Base-by-base conservation (phyloP, 2,113 vertebrate genomes). In the Epinephelus moara region DNA sequence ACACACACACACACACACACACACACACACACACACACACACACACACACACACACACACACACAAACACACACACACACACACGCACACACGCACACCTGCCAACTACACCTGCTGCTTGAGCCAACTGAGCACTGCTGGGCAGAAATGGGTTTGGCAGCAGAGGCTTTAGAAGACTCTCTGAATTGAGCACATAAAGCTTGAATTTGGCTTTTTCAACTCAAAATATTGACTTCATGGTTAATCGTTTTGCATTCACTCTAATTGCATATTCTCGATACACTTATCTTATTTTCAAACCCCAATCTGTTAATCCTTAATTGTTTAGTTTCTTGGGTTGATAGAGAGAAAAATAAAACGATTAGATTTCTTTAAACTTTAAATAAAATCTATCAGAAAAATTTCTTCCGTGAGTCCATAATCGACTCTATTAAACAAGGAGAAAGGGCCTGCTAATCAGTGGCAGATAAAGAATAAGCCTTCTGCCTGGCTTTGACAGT, bases 41-140 rank as follows among this genome's bases (percentile, higher is more conserved):
- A 49, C 27, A 64, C 52, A 64, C 53, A 59, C 25, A 71, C 62
- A 76, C 72, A 71, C 90, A 93, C 87, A 70, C 68, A 80, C 71
- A 74, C 88, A 93, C 86, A 68, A 61, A 76, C 64, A 76, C 71
- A 59, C 71, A 81, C 74, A 64, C 64, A 72, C 68, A 37, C 82
- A 57, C 40, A 66, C 66, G 37, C 59, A 55, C 37, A 76, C 50
- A 64, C 37, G 50, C 45, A 56, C 53, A 92, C 87, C 79, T 91
- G 91, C 83, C 87, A 86, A 85, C 69, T 75, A 80, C 64, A 88
- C 90, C 80, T 94, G 96, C 86, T 91, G 95, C 94, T 96, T 91
- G 94, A 95, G 94, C 96, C 88, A 88, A 72, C 66, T 70, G 49
- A 82, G 53, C 75, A 52, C 82, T 71, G 74, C 64, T 6, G 59